Evolutionary conservation across 2,113 vertebrate genomes (phyloP).

Genomic region (Pleuronectes platessa): DNA sequence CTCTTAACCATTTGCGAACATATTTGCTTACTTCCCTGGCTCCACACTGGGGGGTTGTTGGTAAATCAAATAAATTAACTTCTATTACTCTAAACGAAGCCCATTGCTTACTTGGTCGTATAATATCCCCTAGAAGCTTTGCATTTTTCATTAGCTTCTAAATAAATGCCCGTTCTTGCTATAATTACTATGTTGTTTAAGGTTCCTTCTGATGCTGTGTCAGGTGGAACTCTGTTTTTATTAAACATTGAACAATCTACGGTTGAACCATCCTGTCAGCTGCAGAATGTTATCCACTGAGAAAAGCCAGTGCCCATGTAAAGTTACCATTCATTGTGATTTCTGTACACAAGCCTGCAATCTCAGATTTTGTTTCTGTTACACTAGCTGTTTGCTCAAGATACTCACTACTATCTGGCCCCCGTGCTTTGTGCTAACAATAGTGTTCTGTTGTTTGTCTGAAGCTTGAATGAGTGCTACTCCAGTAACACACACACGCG

Average conservation of each 20-base stretch:
- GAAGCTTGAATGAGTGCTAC: conserved; percentile 20
- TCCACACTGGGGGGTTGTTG: not conserved
- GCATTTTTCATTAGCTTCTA: not conserved
- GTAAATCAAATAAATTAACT: not conserved
- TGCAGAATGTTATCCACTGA: not conserved
- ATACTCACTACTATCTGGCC: not conserved
- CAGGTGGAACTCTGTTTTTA: too few species aligned
- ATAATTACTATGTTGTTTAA: not conserved
- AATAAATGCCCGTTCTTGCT: not conserved
- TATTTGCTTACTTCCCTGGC: not conserved
- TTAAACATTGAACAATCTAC: not conserved
- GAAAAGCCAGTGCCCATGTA: not conserved
- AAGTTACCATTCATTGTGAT: not conserved
- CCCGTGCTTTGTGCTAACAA: conserved; percentile 10
- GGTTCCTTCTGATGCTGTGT: too few species aligned
- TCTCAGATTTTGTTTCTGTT: not conserved
- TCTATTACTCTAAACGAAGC: too few species aligned
- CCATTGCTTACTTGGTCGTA: not conserved
- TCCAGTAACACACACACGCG: not conserved
- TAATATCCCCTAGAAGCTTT: not conserved
- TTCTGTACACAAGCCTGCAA: not conserved
- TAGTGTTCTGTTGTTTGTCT: conserved; percentile 28
- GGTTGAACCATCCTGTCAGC: conserved; percentile 8
- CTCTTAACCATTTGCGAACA: not conserved
- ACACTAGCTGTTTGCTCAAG: not conserved